Percentiles rank a stretch among this genome's conserved stretches.
These are phyloP conservation scores for Arrhopalites spinosus DNA, from an alignment of 2,888 invertebrate species.

Conservation along the genomic window DNA sequence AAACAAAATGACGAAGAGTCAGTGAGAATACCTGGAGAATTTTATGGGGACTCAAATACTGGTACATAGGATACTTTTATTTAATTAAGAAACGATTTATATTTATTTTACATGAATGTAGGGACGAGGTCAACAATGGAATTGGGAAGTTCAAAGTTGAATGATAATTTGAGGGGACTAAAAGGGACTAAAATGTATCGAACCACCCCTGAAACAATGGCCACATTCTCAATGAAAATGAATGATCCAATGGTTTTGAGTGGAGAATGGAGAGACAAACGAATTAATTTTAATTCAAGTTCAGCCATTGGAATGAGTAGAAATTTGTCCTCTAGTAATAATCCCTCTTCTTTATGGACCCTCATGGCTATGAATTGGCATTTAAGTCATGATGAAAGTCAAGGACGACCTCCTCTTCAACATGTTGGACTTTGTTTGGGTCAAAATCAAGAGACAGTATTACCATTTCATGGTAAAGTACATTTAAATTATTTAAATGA, in stretches of 20 bases:
- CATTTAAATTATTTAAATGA: background rate
- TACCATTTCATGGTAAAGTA: background rate
- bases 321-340: too few relatives aligned
- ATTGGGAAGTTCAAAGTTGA: background rate
- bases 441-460: background rate
- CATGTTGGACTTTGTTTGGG: constrained; percentile 4
- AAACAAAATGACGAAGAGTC: background rate
- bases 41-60: too few relatives aligned
- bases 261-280: too few relatives aligned
- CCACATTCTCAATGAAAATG: background rate
- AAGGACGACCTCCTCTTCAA: constrained; percentile 8
- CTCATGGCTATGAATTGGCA: constrained; percentile 20
- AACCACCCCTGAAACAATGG: background rate
- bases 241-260: too few relatives aligned
- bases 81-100: too few relatives aligned
- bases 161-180: background rate
- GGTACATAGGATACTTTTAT: too few relatives aligned
- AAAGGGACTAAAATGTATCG: background rate
- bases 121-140: background rate
- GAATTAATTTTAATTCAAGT: too few relatives aligned
- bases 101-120: too few relatives aligned
- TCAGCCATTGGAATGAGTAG: too few relatives aligned
- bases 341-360: constrained; percentile 2
- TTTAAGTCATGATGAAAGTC: background rate
- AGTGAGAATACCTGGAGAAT: too few relatives aligned